Evolutionary conservation across 2,888 invertebrate genomes (phyloP), one percentile per base, ranked within the genome.

Genomic region (Schizaphis graminum): DNA sequence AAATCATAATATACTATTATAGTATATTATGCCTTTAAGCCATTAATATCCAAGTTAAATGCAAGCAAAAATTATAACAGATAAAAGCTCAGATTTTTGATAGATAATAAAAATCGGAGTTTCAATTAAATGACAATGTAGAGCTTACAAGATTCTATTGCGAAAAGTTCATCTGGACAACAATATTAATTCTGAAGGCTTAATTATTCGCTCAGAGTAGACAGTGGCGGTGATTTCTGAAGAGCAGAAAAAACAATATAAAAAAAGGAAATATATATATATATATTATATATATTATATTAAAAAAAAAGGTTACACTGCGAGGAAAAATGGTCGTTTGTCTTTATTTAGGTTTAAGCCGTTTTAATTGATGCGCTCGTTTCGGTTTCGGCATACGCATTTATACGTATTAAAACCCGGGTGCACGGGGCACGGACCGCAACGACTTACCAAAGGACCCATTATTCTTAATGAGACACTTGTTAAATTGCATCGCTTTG

Each of bases 381-480:
- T 90, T 94, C 93, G 93, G 93, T 94, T 94, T 90, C 93, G 90
- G 93, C 93, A 94, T 90, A 86, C 93, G 93, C 93, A 94, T 94
- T 90, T 94, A 90, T 94, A 94, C 85, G 90, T 85, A 94, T 94
- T 93, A 93, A 92, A 94, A 94, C 90, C 89, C 67, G 10, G 89
- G 77, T 84, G 93, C 61, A 86, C 35, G 86, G 90, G 90, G 90
- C 61, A 77, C 84, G 93, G 93, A 89, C 93, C 93, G 57, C 93
- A 94, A 94, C 93, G 93, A 94, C 93, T 94, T 94, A 94, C 93
- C 93, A 90, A 94, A 94, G 86, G 93, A 85, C 90, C 93, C 93
- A 94, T 94, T 94, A 94, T 94, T 94, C 93, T 94, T 94, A 94
- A 94, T 90, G 93, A 94, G 93, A 94, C 93, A 94, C 93, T 94